phyloP scores from a whole-genome alignment of 2,888 invertebrate species.

The Buathra laborator region DNA sequence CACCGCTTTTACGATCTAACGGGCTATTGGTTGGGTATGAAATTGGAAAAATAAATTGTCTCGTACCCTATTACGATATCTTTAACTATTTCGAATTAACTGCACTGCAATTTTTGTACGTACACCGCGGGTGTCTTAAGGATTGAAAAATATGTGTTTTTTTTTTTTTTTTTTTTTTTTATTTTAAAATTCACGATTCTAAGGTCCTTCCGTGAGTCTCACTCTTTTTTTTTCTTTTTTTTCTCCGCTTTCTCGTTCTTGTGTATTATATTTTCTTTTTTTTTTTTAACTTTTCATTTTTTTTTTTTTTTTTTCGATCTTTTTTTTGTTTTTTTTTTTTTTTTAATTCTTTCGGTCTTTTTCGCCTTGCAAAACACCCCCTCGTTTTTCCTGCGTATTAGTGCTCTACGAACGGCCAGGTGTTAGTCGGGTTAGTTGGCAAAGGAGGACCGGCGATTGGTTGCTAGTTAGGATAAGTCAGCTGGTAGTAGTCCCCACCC shows the following conservation, averaged over 20 bases:
- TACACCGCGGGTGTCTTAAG: constrained; percentile 18
- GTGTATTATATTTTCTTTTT: constrained; percentile 3
- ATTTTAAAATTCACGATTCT: constrained; percentile 21
- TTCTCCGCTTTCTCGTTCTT: constrained; percentile 18
- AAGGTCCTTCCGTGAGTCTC: constrained; percentile 48
- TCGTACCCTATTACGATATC: constrained; percentile 57
- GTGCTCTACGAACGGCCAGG: constrained; percentile 67
- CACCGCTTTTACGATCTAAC: neutral
- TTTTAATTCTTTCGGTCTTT: constrained; percentile 43
- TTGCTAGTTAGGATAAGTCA: constrained; percentile 84
- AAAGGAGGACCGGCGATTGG: constrained; percentile 78
- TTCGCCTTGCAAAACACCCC: constrained; percentile 53
- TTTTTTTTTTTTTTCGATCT: constrained; percentile 38
- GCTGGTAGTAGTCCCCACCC: constrained; percentile 84
- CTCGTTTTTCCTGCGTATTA: constrained; percentile 57
- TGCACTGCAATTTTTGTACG: constrained; percentile 58
- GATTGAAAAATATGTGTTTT: constrained; percentile 37
- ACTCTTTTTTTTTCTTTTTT: constrained; percentile 30
- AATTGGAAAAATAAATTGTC: constrained; percentile 80
- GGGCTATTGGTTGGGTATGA: constrained; percentile 71
- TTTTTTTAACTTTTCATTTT: constrained; percentile 7
- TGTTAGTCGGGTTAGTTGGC: constrained; percentile 76
- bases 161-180: constrained; percentile 5
- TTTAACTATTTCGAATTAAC: constrained; percentile 6
- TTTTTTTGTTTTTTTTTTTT: constrained; percentile 14